These are phyloP conservation scores for Varroa destructor DNA, from an alignment of 1,140 invertebrate genomes.

Conservation along the genomic window DNA sequence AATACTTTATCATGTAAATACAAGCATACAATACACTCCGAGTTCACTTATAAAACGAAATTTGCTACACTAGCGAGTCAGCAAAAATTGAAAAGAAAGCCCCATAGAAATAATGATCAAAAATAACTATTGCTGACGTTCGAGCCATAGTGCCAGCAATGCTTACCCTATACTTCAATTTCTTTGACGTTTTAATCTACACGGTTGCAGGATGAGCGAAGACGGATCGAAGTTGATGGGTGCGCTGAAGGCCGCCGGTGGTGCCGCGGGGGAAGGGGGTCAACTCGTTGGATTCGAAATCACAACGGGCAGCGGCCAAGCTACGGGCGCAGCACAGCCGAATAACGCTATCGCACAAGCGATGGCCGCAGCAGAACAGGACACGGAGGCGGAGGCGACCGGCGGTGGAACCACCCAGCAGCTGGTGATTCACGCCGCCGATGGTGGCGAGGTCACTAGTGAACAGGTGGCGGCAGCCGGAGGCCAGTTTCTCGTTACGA, in stretches of 20 bases:
- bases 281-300: slow-evolving; percentile 1
- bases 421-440: slow-evolving; percentile 27
- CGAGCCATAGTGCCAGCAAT: too few relatives aligned
- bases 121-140: too few relatives aligned
- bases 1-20: too few relatives aligned
- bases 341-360: slow-evolving; percentile 23
- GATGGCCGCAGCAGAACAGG: slow-evolving; percentile 22
- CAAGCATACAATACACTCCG: too few relatives aligned
- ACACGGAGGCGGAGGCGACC: slow-evolving; percentile 7
- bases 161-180: too few relatives aligned
- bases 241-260: slow-evolving; percentile 16
- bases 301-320: background rate
- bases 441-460: background rate
- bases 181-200: background rate
- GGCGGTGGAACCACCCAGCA: background rate
- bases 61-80: too few relatives aligned
- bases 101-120: too few relatives aligned
- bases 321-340: background rate
- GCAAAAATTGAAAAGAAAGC: too few relatives aligned
- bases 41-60: too few relatives aligned
- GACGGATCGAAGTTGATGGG: slow-evolving; percentile 26
- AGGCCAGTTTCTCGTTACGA: slow-evolving; percentile 2
- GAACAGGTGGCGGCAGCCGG: slow-evolving; percentile 8
- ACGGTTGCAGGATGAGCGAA: slow-evolving; percentile 18
- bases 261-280: slow-evolving; percentile 9